phyloP scores from a whole-genome alignment of 2,888 invertebrate genomes.

The Agrenia bidenticulata region DNA sequence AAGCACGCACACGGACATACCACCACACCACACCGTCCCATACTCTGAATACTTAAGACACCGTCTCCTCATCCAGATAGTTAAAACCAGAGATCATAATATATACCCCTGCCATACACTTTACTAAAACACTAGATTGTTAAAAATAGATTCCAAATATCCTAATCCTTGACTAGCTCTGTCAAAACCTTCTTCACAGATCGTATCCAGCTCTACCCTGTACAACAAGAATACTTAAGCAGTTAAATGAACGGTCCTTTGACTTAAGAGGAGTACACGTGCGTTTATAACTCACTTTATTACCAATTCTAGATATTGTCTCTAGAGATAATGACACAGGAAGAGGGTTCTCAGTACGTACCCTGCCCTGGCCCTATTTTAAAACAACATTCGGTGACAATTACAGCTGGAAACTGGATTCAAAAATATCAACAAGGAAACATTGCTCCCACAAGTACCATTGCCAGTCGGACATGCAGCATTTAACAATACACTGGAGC shows the following conservation, averaged over 20 bases:
- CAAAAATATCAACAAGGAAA: constrained; percentile 24
- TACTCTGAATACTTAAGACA: too few relatives aligned
- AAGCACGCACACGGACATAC: constrained; percentile 42
- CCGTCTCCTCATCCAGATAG: constrained; percentile 1
- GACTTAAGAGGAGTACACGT: constrained; percentile 19
- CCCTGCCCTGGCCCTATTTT: neutral
- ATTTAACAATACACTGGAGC: too few relatives aligned
- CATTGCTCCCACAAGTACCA: constrained; percentile 20
- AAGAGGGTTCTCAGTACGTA: constrained; percentile 1
- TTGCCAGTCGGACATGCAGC: too few relatives aligned
- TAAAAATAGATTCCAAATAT: constrained; percentile 42
- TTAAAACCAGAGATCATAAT: constrained; percentile 15
- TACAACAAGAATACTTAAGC: neutral
- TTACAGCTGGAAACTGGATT: neutral
- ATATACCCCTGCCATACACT: neutral
- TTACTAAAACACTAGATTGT: constrained; percentile 13
- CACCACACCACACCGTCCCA: constrained; percentile 8
- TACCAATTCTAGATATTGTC: constrained; percentile 33
- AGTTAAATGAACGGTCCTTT: constrained; percentile 4
- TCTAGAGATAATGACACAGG: constrained; percentile 33
- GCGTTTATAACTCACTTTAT: constrained; percentile 28
- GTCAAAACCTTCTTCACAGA: constrained; percentile 32
- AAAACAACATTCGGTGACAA: constrained; percentile 4
- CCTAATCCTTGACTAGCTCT: constrained; percentile 32
- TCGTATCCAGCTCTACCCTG: constrained; percentile 11